Evolutionary conservation across 2,113 vertebrate genomes (phyloP), one percentile per base, ranked within the genome.

Genomic region (Pleuronectes platessa): DNA sequence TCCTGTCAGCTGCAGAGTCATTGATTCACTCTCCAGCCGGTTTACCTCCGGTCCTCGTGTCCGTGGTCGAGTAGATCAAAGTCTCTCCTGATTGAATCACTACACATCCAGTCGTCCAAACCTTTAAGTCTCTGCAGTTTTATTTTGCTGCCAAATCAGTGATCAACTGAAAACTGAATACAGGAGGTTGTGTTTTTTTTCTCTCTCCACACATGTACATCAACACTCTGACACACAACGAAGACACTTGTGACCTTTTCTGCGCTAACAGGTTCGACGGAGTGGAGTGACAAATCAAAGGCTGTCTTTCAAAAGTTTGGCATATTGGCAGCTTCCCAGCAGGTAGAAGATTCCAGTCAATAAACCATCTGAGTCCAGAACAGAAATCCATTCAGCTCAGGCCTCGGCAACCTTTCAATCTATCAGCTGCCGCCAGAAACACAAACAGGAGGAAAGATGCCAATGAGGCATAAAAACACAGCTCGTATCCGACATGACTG

Each of bases 311-410:
- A 15, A 70, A 60, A 64, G 54, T 81, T 79, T 82, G 80, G 67
- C 68, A 59, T 87, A 90, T 90, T 86, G 88, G 84, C 83, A 84
- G 74, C 61, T 66, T 87, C 84, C 81, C 88, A 89, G 90, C 83
- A 83, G 88, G 88, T 75, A 79, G 74, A 86, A 74, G 71, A 81
- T 59, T 74, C 63, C 56, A 71, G 82, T 88, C 89, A 60, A 89
- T 86, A 86, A 83, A 86, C 58, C 81, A 82, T 84, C 78, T 82
- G 45, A 20, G 73, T 62, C 66, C 62, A 68, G 81, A 85, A 71
- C 72, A 84, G 74, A 82, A 91, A 88, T 84, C 83, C 70, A 81
- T 88, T 82, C 60, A 79, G 81, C 74, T 85, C 76, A 62, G 64
- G 54, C 67, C 68, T 80, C 82, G 42, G n/a, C 79, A 84, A 62